phyloP scores from a whole-genome alignment of 2,888 invertebrate species.

The Axea sp. region DNA sequence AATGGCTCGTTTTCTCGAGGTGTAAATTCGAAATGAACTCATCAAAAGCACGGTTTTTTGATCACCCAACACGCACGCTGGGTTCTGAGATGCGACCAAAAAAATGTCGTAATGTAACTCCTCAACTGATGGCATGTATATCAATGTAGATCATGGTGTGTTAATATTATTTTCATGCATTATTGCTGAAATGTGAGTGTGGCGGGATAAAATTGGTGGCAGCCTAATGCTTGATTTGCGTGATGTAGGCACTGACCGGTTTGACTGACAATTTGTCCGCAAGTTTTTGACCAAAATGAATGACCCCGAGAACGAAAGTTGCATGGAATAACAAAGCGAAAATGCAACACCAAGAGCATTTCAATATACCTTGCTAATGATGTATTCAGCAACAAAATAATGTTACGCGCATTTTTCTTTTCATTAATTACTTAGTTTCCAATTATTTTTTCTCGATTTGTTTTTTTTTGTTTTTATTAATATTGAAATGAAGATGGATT shows the following conservation, averaged over 20 bases:
- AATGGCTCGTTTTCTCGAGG: conserved; percentile 5
- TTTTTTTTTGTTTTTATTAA: too few relatives aligned
- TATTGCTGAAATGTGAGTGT: conserved; percentile 25
- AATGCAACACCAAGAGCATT: conserved; percentile 18
- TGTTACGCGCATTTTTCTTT: background rate
- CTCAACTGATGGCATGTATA: conserved; percentile 20
- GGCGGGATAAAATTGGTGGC: conserved; percentile 21
- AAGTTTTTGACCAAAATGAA: conserved; percentile 34
- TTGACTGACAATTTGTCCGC: conserved; percentile 49
- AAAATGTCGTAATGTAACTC: conserved; percentile 27
- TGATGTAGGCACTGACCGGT: conserved; percentile 32
- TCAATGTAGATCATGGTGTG: conserved; percentile 13
- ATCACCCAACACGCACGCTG: background rate
- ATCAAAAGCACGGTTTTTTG: background rate
- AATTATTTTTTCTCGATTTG: too few relatives aligned
- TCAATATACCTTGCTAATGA: conserved; percentile 32
- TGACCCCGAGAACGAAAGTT: conserved; percentile 41
- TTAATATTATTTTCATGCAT: conserved; percentile 14
- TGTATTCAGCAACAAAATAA: background rate
- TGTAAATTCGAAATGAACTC: conserved; percentile 16
- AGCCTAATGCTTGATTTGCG: conserved; percentile 49
- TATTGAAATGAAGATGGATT: too few relatives aligned
- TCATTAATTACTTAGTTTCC: too few relatives aligned
- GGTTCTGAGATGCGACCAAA: background rate
- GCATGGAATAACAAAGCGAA: conserved; percentile 25